Conservation (phyloP, 2,888 invertebrate genomes). For the Diadromus collaris region DNA sequence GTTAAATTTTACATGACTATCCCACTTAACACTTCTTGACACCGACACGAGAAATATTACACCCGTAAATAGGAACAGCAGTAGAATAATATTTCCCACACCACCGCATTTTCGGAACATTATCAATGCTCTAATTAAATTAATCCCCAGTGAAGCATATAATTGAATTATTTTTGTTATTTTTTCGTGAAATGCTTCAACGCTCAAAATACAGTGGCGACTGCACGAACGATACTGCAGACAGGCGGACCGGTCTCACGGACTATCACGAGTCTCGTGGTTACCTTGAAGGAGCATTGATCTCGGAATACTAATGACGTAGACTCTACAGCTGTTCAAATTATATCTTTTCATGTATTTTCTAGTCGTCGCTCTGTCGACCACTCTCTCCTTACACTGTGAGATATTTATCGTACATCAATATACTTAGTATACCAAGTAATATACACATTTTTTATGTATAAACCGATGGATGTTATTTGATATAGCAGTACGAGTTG, state of each 20-base stretch:
- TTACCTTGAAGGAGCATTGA: conserved; percentile 64
- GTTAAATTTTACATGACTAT: conserved; percentile 23
- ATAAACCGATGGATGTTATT: too few relatives aligned
- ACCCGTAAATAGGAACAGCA: conserved; percentile 28
- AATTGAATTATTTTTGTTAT: neutral
- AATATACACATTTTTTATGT: too few relatives aligned
- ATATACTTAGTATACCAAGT: too few relatives aligned
- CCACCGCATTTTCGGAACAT: conserved; percentile 51
- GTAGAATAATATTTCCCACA: conserved; percentile 28
- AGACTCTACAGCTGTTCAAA: conserved; percentile 59
- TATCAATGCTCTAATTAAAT: neutral
- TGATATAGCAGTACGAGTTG: too few relatives aligned
- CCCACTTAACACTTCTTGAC: neutral
- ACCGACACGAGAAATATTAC: conserved; percentile 38
- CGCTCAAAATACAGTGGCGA: conserved; percentile 7
- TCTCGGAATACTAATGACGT: conserved; percentile 66
- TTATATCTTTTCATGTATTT: neutral
- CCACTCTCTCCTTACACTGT: neutral
- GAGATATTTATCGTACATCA: too few relatives aligned
- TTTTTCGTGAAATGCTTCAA: conserved; percentile 17
- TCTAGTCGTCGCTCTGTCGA: neutral
- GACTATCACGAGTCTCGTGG: conserved; percentile 47
- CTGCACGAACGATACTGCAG: conserved; percentile 24
- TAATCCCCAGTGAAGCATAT: neutral
- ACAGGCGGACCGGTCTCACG: conserved; percentile 31